Conservation (phyloP, 2,113 vertebrate genomes). For the Suncus etruscus region DNA sequence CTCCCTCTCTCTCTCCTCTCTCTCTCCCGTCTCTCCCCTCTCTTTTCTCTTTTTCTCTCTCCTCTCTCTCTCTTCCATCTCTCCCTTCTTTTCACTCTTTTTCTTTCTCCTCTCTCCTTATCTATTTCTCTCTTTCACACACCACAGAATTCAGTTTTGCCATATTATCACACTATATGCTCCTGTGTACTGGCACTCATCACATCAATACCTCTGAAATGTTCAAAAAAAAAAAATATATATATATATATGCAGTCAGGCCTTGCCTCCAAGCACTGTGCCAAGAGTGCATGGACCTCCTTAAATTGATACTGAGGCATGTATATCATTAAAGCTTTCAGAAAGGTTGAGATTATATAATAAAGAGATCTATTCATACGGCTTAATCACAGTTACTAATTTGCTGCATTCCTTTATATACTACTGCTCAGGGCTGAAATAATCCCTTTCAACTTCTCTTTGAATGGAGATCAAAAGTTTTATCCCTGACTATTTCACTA, state of each 20-base stretch:
- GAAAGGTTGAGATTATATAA: background rate
- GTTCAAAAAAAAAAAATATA: too few relatives aligned
- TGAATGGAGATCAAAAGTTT: background rate
- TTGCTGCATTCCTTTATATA: background rate
- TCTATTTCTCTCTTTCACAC: too few relatives aligned
- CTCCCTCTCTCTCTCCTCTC: too few relatives aligned
- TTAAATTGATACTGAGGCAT: background rate
- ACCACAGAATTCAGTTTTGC: background rate
- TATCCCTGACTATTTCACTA: background rate
- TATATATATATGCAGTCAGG: too few relatives aligned
- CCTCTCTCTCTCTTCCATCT: too few relatives aligned
- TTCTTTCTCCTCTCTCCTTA: too few relatives aligned
- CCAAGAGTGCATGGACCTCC: background rate
- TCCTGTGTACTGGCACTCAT: too few relatives aligned
- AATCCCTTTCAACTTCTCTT: background rate
- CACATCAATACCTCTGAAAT: too few relatives aligned
- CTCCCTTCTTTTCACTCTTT: too few relatives aligned
- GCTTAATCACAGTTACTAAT: background rate
- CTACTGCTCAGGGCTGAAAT: background rate
- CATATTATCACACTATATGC: background rate
- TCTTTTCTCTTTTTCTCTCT: too few relatives aligned
- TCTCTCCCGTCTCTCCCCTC: too few relatives aligned
- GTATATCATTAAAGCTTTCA: constrained; percentile 21
- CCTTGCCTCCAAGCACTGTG: too few relatives aligned
- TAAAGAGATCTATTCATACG: background rate